Conservation (phyloP, 2,888 invertebrate genomes). For the Carpatolechia fugitivella region DNA sequence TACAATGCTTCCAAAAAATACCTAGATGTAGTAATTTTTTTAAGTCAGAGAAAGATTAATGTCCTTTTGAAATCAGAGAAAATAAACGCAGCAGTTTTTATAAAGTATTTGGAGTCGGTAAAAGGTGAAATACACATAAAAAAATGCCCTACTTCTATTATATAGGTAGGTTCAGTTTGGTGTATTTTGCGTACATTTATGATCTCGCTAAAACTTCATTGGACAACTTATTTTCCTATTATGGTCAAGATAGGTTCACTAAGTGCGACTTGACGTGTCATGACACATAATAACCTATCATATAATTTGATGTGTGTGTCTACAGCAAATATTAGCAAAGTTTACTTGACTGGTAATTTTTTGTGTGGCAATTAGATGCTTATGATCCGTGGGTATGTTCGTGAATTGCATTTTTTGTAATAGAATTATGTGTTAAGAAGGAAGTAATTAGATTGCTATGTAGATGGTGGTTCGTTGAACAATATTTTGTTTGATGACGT, state of each 20-base stretch:
- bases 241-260: conserved; percentile 6
- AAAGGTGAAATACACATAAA: no score
- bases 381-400: not conserved
- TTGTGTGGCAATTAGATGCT: conserved; percentile 1
- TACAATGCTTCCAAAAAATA: no score
- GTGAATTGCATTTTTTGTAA: not conserved
- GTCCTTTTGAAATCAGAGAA: no score
- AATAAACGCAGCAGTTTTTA: no score
- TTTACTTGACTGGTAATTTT: conserved; percentile 12
- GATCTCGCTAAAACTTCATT: no score
- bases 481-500: not conserved
- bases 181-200: no score
- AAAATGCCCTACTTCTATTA: no score
- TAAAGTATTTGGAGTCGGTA: no score
- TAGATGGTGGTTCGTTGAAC: not conserved
- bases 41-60: no score
- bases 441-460: not conserved
- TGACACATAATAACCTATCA: conserved; percentile 20
- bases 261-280: conserved; percentile 24
- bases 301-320: conserved; percentile 4
- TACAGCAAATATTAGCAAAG: conserved; percentile 6
- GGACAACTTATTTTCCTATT: not conserved
- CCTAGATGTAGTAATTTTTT: no score
- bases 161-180: no score
- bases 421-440: not conserved